Evolutionary conservation across 1,140 invertebrate genomes (phyloP).

Genomic region (Tetramorium parvispinum): DNA sequence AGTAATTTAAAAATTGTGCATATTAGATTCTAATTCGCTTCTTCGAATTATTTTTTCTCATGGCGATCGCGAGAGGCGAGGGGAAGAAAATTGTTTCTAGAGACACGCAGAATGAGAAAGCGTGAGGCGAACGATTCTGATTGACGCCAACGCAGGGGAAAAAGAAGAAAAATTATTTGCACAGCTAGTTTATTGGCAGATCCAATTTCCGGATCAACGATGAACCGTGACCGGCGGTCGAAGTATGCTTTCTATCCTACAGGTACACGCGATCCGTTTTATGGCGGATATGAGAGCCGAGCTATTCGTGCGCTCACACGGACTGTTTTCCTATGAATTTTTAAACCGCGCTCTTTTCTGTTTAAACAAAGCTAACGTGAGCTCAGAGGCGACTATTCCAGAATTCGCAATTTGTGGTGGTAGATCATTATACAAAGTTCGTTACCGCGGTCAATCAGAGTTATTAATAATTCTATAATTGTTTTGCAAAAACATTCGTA

Average conservation of each 20-base stretch:
- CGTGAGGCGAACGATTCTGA: constrained; percentile 42
- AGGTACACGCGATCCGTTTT: constrained; percentile 62
- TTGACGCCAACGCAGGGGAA: constrained; percentile 30
- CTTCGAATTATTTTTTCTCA: background rate
- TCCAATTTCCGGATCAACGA: constrained; percentile 71
- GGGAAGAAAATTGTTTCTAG: constrained; percentile 28
- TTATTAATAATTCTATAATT: background rate
- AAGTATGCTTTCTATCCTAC: constrained; percentile 44
- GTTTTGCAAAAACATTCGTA: background rate
- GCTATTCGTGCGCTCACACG: constrained; percentile 27
- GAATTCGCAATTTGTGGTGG: background rate
- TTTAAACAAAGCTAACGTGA: constrained; percentile 46
- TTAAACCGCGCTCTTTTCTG: constrained; percentile 57
- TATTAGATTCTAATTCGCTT: background rate
- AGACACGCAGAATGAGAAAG: constrained; percentile 12
- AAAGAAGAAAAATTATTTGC: constrained; percentile 58
- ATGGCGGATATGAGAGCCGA: constrained; percentile 59
- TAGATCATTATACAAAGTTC: background rate
- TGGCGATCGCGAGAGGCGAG: background rate
- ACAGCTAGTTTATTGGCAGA: constrained; percentile 70
- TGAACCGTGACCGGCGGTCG: constrained; percentile 57
- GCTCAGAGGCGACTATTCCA: background rate
- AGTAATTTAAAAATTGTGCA: constrained; percentile 5
- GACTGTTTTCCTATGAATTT: constrained; percentile 58
- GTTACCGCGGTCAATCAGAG: background rate